Evolutionary conservation across 2,797 vertebrate species (phyloP).

Genomic region (Scarus forsteni): DNA sequence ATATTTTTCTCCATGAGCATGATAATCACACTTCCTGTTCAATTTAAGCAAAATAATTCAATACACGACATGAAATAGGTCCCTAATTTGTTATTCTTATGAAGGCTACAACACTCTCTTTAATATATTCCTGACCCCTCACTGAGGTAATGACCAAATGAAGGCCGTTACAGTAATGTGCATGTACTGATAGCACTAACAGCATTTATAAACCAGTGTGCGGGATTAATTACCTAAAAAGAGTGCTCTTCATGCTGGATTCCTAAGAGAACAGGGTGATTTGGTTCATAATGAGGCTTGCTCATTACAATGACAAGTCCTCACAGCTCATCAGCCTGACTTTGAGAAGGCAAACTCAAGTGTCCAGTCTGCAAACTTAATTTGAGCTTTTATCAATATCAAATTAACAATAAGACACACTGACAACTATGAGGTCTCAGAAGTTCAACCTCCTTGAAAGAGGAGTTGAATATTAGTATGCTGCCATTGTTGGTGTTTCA

Average conservation of each 20-base stretch:
- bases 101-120: conserved; percentile 24
- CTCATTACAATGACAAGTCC: conserved; percentile 84
- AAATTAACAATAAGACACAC: conserved; percentile 44
- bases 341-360: conserved; percentile 69
- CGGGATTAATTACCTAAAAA: conserved; percentile 77
- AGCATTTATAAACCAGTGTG: conserved; percentile 57
- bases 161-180: conserved; percentile 34
- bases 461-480: conserved; percentile 7
- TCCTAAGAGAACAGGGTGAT: conserved; percentile 77
- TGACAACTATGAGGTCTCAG: conserved; percentile 14
- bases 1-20: too few relatives aligned
- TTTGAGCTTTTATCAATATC: conserved; percentile 63
- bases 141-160: conserved; percentile 27
- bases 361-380: conserved; percentile 57
- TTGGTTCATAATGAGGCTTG: conserved; percentile 83
- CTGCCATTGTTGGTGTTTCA: not conserved
- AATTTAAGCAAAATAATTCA: conserved; percentile 4
- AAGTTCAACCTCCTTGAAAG: conserved; percentile 12
- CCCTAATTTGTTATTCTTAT: not conserved
- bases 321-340: conserved; percentile 83
- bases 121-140: conserved; percentile 47
- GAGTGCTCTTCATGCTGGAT: conserved; percentile 80
- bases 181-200: conserved; percentile 38
- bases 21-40: not conserved
- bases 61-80: not conserved